Evolutionary conservation across 2,797 vertebrate species (phyloP), one percentile per base, ranked within the genome.

Genomic region (Characodon lateralis): DNA sequence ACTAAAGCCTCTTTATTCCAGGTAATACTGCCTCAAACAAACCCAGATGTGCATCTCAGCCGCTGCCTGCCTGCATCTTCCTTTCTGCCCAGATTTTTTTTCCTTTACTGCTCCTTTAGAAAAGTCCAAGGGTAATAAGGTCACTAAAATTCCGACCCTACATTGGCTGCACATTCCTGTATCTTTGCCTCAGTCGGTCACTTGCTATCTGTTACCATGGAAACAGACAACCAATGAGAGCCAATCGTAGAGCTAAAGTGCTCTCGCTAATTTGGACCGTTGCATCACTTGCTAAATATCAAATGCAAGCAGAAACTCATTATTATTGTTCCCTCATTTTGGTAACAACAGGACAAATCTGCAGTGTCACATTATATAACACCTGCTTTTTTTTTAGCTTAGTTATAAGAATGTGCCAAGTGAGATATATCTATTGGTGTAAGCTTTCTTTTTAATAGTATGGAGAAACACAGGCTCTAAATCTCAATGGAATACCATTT

Each of bases 171-270:
- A 46, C 82, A 82, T 87, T 87, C 78, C 86, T 43, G 88, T 84
- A 26, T 90, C 74, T 82, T 85, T 79, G 80, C 89, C 65, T 90
- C 91, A 80, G 85, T 91, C 79, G 73, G 83, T 73, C 80, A 43
- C 80, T 77, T 81, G 81, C 83, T 82, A 83, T 82, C 73, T 48
- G 93, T 93, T 81, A 84, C 92, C 88, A 82, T 89, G 90, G 92
- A 83, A 89, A 93, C 91, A 80, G 72, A 41, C 82, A 65, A 53
- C 88, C 89, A 89, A 87, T 90, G 77, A 80, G 73, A 72, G 73
- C 41, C 16, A 79, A 91, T 85, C 69, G 76, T 75, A 78, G 85
- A 87, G 88, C 76, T 87, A 88, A 89, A 86, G 82, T 48, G 89
- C 83, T 87, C 81, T 39, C 66, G 66, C 66, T 71, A 8, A 74